Evolutionary conservation across 2,113 vertebrate genomes (phyloP).

Genomic region (Nanger granti): DNA sequence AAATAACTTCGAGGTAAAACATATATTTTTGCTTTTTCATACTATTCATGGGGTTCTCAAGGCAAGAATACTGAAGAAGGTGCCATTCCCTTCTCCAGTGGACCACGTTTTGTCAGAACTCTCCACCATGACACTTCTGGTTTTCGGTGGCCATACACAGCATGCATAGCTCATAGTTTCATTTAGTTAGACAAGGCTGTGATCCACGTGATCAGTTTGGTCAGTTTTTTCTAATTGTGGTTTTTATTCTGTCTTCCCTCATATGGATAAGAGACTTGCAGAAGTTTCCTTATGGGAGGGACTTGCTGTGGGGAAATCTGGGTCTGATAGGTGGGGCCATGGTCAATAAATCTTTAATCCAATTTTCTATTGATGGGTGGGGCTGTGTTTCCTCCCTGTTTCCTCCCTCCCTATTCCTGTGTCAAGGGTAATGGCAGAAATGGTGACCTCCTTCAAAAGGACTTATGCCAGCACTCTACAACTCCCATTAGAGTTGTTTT

Average conservation of each 20-base stretch:
- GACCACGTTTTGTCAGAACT: background rate
- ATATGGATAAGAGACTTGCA: background rate
- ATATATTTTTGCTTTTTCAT: background rate
- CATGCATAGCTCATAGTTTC: background rate
- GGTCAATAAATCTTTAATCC: background rate
- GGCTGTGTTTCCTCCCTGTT: background rate
- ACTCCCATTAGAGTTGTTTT: background rate
- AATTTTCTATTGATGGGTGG: background rate
- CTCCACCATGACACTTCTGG: background rate
- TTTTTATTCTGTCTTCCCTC: background rate
- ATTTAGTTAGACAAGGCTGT: background rate
- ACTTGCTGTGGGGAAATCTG: background rate
- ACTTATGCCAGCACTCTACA: background rate
- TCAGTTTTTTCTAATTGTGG: background rate
- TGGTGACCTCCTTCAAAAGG: background rate
- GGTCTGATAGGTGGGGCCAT: background rate
- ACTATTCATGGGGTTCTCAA: background rate
- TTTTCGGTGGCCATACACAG: background rate
- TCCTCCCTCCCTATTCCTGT: background rate
- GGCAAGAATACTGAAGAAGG: background rate
- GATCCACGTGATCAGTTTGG: background rate
- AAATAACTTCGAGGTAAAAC: background rate
- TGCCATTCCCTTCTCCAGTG: background rate
- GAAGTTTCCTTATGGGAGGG: background rate
- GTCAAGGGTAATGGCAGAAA: background rate